Evolutionary conservation across 1,140 invertebrate genomes (phyloP).

Genomic region (Copidosoma floridanum): DNA sequence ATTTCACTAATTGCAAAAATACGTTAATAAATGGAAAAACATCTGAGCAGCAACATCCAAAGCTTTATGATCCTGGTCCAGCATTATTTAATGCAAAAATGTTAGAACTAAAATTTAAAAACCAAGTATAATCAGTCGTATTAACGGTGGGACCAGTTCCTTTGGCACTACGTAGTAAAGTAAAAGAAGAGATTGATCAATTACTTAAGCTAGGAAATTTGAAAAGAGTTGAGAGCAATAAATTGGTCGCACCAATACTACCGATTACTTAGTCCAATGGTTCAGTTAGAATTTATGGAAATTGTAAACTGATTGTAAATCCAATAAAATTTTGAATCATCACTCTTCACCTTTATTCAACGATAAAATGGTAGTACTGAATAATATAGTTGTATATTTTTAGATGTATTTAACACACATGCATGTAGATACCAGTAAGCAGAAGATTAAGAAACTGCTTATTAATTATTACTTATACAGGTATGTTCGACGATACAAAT

Average conservation of each 20-base stretch:
- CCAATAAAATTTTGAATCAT: not conserved
- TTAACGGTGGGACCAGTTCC: not conserved
- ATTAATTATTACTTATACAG: too few species aligned
- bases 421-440: too few species aligned
- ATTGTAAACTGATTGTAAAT: constrained; percentile 19
- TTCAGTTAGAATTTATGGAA: constrained; percentile 40
- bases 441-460: too few species aligned
- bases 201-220: constrained; percentile 22
- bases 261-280: constrained; percentile 47
- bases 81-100: not conserved
- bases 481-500: too few species aligned
- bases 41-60: too few species aligned
- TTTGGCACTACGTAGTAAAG: not conserved
- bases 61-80: too few species aligned
- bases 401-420: too few species aligned
- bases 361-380: not conserved
- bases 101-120: not conserved
- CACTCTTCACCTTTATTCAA: not conserved
- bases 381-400: too few species aligned
- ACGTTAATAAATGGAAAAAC: not conserved
- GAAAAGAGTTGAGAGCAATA: constrained; percentile 28
- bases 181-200: constrained; percentile 25
- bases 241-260: constrained; percentile 52
- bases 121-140: not conserved
- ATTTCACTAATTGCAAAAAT: not conserved